Evolutionary conservation across 1,140 invertebrate species (phyloP), one percentile per base, ranked within the genome.

Genomic region (Ceratina calcarata): DNA sequence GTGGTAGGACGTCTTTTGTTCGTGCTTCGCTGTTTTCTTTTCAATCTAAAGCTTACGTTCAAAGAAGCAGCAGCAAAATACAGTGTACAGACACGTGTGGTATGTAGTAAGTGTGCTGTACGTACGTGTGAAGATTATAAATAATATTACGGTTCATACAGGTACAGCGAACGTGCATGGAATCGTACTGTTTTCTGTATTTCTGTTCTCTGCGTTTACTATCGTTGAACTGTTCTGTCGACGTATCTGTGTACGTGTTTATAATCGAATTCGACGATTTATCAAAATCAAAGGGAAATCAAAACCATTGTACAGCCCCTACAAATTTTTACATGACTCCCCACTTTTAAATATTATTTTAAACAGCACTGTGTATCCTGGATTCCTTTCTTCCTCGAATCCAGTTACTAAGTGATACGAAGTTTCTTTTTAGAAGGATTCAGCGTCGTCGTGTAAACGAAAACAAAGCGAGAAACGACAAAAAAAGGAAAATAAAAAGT

Each of bases 131-230:
- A 49, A 77, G 45, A 78, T 78, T 64, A 85, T 86, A 81, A 81
- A 88, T 83, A 79, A 85, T 88, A 85, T 88, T 90, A 91, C 83
- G 86, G 81, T 86, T 90, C 85, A 91, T 90, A 91, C 88, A 89
- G 87, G 87, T 90, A 92, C 88, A 91, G 89, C 88, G 89, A 91
- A 85, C 91, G 90, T 93, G 91, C 91, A 92, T 89, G 88, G 90
- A 87, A 85, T 88, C 82, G 73, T 81, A 75, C 73, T 87, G 86
- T 76, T 69, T 73, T 80, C 69, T 82, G 64, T 49, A 16, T 78
- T 45, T 70, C 66, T 70, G 66, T 78, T 57, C 45, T 70, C 20
- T 65, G 27, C 51, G 60, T 55, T 67, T 45, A 3, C 55, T 18
- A 57, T 16, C n/a, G 55, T 57, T n/a, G 55, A 57, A 57, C 55